phyloP scores from a whole-genome alignment of 2,888 invertebrate genomes.

The Sminthurinus aureus region DNA sequence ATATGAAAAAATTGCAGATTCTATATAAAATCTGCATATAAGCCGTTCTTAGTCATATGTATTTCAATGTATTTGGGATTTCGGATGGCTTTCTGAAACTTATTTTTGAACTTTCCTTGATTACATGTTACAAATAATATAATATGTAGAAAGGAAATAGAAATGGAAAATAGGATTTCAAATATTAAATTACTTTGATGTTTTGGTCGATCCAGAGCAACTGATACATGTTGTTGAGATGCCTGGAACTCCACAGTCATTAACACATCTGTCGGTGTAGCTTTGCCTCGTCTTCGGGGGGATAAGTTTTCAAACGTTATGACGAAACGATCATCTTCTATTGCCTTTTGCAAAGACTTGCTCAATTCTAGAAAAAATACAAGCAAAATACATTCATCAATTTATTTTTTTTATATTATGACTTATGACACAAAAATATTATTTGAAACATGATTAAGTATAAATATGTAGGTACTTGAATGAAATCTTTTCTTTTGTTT shows the following conservation, averaged over 20 bases:
- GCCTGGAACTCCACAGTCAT: conserved; percentile 68
- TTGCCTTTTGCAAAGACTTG: conserved; percentile 56
- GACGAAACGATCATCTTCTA: conserved; percentile 59
- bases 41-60: no score
- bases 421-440: background rate
- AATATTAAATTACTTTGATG: conserved; percentile 65
- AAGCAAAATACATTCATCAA: background rate
- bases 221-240: conserved; percentile 67
- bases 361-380: conserved; percentile 51
- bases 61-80: no score
- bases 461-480: background rate
- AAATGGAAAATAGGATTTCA: background rate
- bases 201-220: conserved; percentile 68
- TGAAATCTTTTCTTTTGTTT: background rate
- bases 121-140: no score
- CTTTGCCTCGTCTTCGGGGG: conserved; percentile 51
- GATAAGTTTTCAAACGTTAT: conserved; percentile 58
- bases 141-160: no score
- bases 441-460: background rate
- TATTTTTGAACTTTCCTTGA: background rate
- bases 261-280: conserved; percentile 66
- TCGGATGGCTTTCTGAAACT: no score
- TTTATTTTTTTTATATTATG: background rate
- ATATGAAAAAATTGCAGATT: no score
- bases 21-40: no score